Base-by-base conservation (phyloP, 2,113 vertebrate genomes). In the Egretta garzetta region DNA sequence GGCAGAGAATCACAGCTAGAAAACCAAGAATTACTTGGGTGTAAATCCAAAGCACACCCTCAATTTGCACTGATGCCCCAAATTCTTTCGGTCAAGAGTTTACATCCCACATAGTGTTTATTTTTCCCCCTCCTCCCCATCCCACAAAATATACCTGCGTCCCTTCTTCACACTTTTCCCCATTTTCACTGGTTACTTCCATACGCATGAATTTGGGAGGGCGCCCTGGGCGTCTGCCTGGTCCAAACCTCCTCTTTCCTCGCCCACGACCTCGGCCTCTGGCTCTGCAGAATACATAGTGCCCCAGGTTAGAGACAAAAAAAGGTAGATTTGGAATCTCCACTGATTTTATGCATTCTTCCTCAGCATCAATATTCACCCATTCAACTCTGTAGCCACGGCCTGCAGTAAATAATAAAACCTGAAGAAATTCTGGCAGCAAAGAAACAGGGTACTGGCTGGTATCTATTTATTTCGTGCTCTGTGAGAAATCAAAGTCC, bases 191-290 rank as follows among this genome's bases (percentile, higher is more conserved):
- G 45, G 98, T 97, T 33, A 98, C 97, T 92, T 99, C 99, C 89
- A 99, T 88, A 26, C 98, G 99, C 96, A 99, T 99, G 93, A 99
- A 99, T 96, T 99, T 99, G 27, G 99, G 99, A 14, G 99, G 99
- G 3, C 99, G 98, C 8, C 99, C 99, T 0, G 99, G 99, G 94
- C 99, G 98, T 50, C 99, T 98, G 88, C 99, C 99, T 7, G 99
- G 98, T 56, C 99, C 99, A 88, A 99, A 99, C 79, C 99, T 98
- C 96, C 99, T 99, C 93, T 99, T 99, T 58, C 99, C 99, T 97
- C 99, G 97, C 41, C 99, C 99, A 75, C 99, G 98, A 37, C 99
- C 98, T 86, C 99, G 98, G 63, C 99, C 98, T 98, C 98, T 99
- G 59, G 99, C 98, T 98, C 99, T 99, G 95, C 41, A 97, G 86